These are phyloP conservation scores for Ornithorhynchus anatinus DNA, from an alignment of 2,113 vertebrate species.

Conservation along the genomic window DNA sequence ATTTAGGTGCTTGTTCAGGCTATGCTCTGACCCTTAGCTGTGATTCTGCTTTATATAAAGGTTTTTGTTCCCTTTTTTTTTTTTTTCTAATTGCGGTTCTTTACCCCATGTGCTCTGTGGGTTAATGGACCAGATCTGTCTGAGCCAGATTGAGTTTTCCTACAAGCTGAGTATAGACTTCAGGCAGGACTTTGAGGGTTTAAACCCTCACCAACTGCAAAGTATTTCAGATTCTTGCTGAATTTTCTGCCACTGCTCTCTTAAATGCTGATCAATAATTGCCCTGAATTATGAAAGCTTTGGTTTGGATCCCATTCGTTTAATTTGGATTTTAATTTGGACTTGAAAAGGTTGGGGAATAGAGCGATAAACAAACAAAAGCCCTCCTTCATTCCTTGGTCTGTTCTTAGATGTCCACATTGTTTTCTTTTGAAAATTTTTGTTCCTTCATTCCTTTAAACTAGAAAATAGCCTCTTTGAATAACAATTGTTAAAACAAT, in stretches of 20 bases:
- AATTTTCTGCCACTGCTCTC: neutral
- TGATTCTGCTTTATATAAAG: neutral
- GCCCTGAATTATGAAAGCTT: neutral
- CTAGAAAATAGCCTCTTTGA: no score
- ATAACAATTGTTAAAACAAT: no score
- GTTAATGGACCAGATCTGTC: neutral
- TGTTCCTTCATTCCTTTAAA: no score
- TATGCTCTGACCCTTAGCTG: accelerated
- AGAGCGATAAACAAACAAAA: neutral
- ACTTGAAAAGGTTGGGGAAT: neutral
- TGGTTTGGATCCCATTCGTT: neutral
- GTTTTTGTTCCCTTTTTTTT: neutral
- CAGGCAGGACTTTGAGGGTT: neutral
- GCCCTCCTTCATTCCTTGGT: conserved; percentile 2
- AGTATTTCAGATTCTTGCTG: neutral
- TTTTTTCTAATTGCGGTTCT: neutral
- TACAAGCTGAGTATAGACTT: neutral
- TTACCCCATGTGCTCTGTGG: neutral
- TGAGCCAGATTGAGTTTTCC: neutral
- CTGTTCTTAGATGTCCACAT: neutral
- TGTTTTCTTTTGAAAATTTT: neutral
- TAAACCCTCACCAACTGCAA: neutral
- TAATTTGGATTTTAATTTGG: neutral
- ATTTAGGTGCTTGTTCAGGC: neutral
- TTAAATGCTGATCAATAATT: neutral